A percentile compares a stretch with the other conserved stretches of the same genome.
Evolutionary conservation across 2,797 vertebrate species (phyloP).

Genomic region (Vipera ursinii): DNA sequence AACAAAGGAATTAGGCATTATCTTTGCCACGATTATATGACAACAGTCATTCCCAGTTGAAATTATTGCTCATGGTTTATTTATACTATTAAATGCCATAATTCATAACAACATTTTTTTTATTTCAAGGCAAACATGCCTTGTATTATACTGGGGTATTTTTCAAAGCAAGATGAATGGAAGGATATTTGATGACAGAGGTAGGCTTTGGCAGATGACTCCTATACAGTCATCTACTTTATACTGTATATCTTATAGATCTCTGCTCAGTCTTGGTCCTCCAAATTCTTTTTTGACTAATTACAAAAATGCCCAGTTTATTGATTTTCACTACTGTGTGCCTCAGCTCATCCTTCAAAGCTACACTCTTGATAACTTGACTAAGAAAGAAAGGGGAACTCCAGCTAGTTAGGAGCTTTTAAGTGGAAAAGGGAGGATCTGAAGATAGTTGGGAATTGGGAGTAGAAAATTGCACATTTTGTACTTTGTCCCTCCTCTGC

Average conservation of each 20-base stretch:
- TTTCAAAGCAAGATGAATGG: background rate
- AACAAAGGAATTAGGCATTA: background rate
- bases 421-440: background rate
- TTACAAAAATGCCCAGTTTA: background rate
- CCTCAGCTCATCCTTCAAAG: background rate
- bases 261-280: background rate
- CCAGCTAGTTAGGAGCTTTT: background rate
- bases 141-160: background rate
- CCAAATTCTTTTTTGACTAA: background rate
- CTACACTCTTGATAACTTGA: background rate
- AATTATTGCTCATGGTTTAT: background rate
- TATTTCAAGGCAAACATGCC: background rate
- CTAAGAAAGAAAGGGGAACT: background rate
- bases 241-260: background rate
- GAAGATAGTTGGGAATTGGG: background rate
- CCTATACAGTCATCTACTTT: background rate
- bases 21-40: background rate
- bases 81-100: background rate
- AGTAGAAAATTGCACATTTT: background rate
- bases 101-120: background rate
- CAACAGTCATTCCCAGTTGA: slow-evolving; percentile 13
- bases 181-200: background rate
- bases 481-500: background rate
- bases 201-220: background rate
- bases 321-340: background rate